phyloP scores from a whole-genome alignment of 2,797 vertebrate genomes.

The Neostethus bicornis region DNA sequence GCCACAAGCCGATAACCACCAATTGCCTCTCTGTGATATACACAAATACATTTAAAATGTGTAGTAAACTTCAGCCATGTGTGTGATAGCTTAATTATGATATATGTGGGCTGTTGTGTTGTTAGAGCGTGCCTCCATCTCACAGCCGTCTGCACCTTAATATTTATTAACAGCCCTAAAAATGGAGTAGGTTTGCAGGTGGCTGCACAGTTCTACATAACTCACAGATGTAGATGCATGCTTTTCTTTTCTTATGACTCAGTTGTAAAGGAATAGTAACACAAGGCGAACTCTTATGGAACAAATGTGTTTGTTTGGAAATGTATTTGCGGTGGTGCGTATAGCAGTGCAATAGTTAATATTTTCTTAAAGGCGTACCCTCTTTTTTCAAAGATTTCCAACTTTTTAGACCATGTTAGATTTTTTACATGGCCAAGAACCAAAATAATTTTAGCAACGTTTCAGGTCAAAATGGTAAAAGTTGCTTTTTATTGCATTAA shows the following conservation, averaged over 20 bases:
- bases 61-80: slow-evolving; percentile 25
- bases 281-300: background rate
- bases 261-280: background rate
- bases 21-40: slow-evolving; percentile 5
- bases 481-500: too few species aligned
- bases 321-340: background rate
- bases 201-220: slow-evolving; percentile 5
- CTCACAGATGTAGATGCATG: background rate
- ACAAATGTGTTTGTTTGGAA: background rate
- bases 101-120: slow-evolving; percentile 11
- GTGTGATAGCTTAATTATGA: slow-evolving; percentile 41
- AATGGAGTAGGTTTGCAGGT: too few species aligned
- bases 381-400: too few species aligned
- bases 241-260: background rate
- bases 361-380: background rate
- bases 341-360: background rate
- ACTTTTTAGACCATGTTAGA: too few species aligned
- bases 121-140: slow-evolving; percentile 10
- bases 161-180: slow-evolving; percentile 14
- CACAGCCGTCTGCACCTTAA: slow-evolving; percentile 13
- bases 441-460: too few species aligned
- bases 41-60: slow-evolving; percentile 37
- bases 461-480: too few species aligned
- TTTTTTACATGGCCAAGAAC: too few species aligned
- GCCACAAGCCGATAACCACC: slow-evolving; percentile 14